Evolutionary conservation across 2,797 vertebrate species (phyloP), one percentile per base, ranked within the genome.

Genomic region (Labroides dimidiatus): DNA sequence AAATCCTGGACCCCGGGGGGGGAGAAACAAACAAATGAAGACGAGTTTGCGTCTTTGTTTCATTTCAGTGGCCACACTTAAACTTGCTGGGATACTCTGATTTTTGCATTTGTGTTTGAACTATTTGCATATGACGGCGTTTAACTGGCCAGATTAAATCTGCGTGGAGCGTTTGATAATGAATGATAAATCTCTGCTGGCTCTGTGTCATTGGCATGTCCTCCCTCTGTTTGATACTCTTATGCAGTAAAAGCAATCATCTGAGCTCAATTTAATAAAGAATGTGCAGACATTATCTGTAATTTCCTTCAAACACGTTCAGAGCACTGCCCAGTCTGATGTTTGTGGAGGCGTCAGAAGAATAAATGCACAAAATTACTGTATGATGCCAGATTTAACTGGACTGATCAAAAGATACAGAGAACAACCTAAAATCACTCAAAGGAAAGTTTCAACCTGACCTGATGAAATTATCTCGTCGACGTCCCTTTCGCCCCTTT

Each of bases 21-120:
- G 58, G 74, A 69, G 69, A 80, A 74, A 79, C 78, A 85, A 84
- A 82, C 75, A 88, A 88, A 86, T 80, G 74, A 58, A 90, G 87
- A 89, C 74, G 37, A 78, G 90, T 87, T 82, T 68, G 19, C 64
- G 65, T 53, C 75, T 80, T 84, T 82, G 77, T 80, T 54, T 82
- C 51, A 84, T 90, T 85, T 78, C 75, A 72, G 86, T 80, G 80
- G 64, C 70, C 41, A 9, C 72, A 81, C 8, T 82, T 84, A 19
- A 57, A 85, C 88, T 90, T 84, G 2, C 44, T 21, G 12, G 54
- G 16, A 48, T 16, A 12, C 20, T 69, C 51, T 64, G 58, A 72
- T 81, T 83, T n/a, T 72, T 48, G 72, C 55, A 60, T 87, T 76
- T 17, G 11, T 19, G 55, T 63, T 62, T 70, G 69, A 56, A 65